A percentile compares a stretch with the other conserved stretches of the same genome.
These are phyloP conservation scores for Cynodonichthys magdalenae DNA, from an alignment of 2,797 vertebrate genomes.

Conservation along the genomic window DNA sequence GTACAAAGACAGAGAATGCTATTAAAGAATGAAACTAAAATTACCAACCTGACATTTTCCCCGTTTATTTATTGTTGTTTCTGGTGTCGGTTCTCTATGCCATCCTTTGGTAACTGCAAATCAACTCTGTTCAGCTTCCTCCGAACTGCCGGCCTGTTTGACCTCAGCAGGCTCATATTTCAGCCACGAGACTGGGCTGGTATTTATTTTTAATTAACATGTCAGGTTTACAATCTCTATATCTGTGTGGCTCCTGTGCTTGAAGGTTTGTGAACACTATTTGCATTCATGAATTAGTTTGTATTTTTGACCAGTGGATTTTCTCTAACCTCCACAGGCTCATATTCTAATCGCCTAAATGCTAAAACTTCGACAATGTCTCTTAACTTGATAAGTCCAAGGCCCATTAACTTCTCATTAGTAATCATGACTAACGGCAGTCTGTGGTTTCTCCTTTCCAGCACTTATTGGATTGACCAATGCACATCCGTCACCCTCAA, in stretches of 20 bases:
- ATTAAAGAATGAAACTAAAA: slow-evolving; percentile 73
- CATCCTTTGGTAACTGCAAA: slow-evolving; percentile 30
- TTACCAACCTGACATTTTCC: slow-evolving; percentile 72
- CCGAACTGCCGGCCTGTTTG: slow-evolving; percentile 14
- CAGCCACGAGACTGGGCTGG: slow-evolving; percentile 1
- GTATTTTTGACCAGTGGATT: too few relatives aligned
- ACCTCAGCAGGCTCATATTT: slow-evolving; percentile 24
- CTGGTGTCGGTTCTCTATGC: slow-evolving; percentile 39
- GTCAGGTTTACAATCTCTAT: slow-evolving; percentile 10
- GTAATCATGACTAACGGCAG: too few relatives aligned
- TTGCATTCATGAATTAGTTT: slow-evolving; percentile 31
- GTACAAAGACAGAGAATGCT: slow-evolving; percentile 66
- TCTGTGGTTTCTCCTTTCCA: too few relatives aligned
- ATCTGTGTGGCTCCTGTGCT: slow-evolving; percentile 11
- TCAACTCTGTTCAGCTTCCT: slow-evolving; percentile 26
- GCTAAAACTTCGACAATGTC: too few relatives aligned
- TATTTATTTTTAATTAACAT: slow-evolving; percentile 42
- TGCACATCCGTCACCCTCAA: too few relatives aligned
- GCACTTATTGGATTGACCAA: too few relatives aligned
- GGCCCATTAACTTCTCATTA: too few relatives aligned
- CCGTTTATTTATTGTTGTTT: slow-evolving; percentile 62
- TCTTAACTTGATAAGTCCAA: too few relatives aligned
- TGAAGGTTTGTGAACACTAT: slow-evolving; percentile 33
- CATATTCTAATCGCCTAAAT: too few relatives aligned
- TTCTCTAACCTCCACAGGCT: too few relatives aligned